Base-by-base conservation (phyloP, 1,140 invertebrate species). In the Cheumatopsyche charites region DNA sequence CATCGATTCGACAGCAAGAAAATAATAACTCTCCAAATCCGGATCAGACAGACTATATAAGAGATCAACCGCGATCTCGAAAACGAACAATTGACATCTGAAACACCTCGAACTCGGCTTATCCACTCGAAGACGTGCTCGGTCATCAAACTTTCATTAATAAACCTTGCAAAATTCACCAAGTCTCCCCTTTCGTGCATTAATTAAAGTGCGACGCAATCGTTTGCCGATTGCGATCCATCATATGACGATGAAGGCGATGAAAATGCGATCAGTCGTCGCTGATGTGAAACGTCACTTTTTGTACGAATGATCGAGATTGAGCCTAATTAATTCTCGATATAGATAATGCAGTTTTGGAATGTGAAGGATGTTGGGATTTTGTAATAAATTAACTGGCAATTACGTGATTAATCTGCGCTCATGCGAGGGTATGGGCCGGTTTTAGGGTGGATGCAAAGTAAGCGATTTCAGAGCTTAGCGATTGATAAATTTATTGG, bases 341-440 rank as follows among this genome's bases (percentile, higher is more conserved):
- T 36, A 9, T 36, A 9, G 3, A 9, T 36, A 36, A 9, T 4
- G 29, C 29, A 9, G 3, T 36, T 9, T 3, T 4, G 29, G 29
- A 36, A 36, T 36, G 29, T 36, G 29, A 4, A 9, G 29, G 29
- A 26, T 47, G 43, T 21, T 42, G 7, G 26, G 58, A 65, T 66
- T 66, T 42, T 1, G 43, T 66, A 73, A 73, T 74, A 70, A 74
- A 74, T 74, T 74, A 61, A 62, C 36, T 26, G 29, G 73, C 73
- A 74, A 74, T 74, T 74, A 74, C 43, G 73, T 74, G 69, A 74
- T 74, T 74, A 74, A 74, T 74, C 73, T 49, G 52, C 47, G 70
- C 70, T 71, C 73, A 74, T 47, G 63, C 52, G 25, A 45, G 62
- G 45, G n/a, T n/a, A n/a, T n/a, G n/a, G n/a, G n/a, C n/a, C n/a